Evolutionary conservation across 2,888 invertebrate species (phyloP), one percentile per base, ranked within the genome.

Genomic region (Buathra laborator): DNA sequence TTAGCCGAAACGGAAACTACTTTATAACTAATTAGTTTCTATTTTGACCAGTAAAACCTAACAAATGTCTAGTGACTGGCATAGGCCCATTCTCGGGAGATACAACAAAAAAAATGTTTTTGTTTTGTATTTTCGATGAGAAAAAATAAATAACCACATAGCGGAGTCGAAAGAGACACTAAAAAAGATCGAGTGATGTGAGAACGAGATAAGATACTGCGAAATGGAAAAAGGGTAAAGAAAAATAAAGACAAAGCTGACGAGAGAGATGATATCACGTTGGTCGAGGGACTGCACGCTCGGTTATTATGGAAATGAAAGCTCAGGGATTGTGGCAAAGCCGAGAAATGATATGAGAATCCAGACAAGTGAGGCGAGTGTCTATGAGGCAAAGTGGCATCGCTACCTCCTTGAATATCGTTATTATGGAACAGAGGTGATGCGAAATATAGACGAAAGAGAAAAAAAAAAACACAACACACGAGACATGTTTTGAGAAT

Each of bases 271-370:
- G 29, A 48, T 48, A 48, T 29, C 46, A 19, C 24, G 19, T 37
- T 59, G 72, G 29, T 37, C 44, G 43, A 46, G 67, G 56, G 14
- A 43, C 14, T 44, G n/a, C 62, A 56, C 24, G 37, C 66, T 53
- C 64, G 46, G 80, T 80, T 76, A 74, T 83, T 83, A 84, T 75
- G 79, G 75, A 78, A 71, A 85, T 78, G 78, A 68, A 67, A 37
- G 51, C 43, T 70, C 66, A 32, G 53, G 79, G 48, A 19, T 56
- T 24, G 70, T 37, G 12, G 44, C 32, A 66, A 48, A 68, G 37
- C 9, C 24, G 53, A 71, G 71, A 46, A 32, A 83, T 59, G 71
- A 71, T 82, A 70, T 51, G 68, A 74, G 53, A 37, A 56, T 48
- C 19, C 43, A 46, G 29, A 44, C n/a, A 14, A 14, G 48, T 12